Base-by-base conservation (phyloP, 2,888 invertebrate genomes). In the Hanleya hanleyi region DNA sequence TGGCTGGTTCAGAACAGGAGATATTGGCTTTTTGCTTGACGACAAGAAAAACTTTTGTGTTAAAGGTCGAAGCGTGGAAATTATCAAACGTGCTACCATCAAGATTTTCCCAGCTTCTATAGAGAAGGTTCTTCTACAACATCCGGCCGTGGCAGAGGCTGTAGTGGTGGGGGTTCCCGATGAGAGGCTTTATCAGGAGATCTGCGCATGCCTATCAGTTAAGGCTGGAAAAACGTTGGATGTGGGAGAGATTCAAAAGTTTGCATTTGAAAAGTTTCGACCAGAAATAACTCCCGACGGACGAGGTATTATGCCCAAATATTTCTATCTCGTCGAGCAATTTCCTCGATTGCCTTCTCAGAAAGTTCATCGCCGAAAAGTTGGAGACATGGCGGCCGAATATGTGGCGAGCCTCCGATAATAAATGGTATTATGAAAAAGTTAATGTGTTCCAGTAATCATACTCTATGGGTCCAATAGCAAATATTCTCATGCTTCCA, bases 31-130 rank as follows among this genome's bases (percentile, higher is more conserved):
- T 12, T 36, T 64, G 64, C 1, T 18, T 18, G 5, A 15, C 35
- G 64, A 64, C 15, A 37, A 12, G 32, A 57, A 7, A 26, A 57
- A 4, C 29, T 22, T 57, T 15, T 47, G 47, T 47, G 36, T 64
- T 22, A 64, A 35, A 15, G 64, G 64, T 37, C 64, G 64, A 18
- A 35, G 9, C 4, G 26, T 22, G 15, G 64, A 64, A 18, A 64
- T 64, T 18, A 64, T 64, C 15, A 64, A 64, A 64, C 18, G 64
- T 22, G 33, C 64, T 1, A 64, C 64, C 3, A 37, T 64, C 4
- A 64, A 64, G 26, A 64, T 64, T 18, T 64, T 64, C 26, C 64
- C 64, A 64, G 64, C 37, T 9, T n/a, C n/a, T 37, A 37, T 64
- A n/a, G 64, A 64, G 36, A 64, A 37, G 35, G 37, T 37, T 18